Percentiles rank a stretch among this genome's conserved stretches.
Evolutionary conservation across 2,113 vertebrate genomes (phyloP).

Genomic region (Colistium nudipinnis): DNA sequence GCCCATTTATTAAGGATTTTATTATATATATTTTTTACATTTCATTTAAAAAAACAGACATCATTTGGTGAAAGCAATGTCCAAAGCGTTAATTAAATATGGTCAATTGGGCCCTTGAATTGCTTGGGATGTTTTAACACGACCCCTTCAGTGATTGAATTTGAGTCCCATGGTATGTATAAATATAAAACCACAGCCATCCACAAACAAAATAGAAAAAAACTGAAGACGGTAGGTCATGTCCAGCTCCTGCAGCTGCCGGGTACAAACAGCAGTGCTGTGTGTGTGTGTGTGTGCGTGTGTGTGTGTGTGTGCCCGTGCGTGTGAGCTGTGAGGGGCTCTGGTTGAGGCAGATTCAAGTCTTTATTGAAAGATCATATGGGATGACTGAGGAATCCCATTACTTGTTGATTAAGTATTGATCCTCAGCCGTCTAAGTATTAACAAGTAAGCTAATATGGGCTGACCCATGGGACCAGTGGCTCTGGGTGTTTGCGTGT

Average conservation of each 20-base stretch:
- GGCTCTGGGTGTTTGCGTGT: conserved; percentile 79
- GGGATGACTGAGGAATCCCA: conserved; percentile 99
- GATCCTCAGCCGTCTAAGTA: conserved; percentile 90
- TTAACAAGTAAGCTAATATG: conserved; percentile 99
- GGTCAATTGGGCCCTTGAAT: neutral
- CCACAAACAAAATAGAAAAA: conserved; percentile 1
- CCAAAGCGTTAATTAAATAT: no score
- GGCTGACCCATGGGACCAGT: conserved; percentile 96
- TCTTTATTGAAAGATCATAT: conserved; percentile 99
- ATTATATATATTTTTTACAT: no score
- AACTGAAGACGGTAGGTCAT: conserved; percentile 16
- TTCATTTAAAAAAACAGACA: no score
- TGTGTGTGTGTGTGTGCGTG: neutral
- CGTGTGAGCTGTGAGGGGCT: neutral
- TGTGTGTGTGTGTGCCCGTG: conserved; percentile 3
- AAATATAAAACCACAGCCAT: conserved; percentile 1
- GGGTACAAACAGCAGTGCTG: conserved; percentile 40
- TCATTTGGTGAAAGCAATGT: no score
- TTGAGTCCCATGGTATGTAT: neutral
- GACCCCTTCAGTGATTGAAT: neutral
- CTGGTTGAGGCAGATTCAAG: conserved; percentile 89
- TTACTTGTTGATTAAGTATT: conserved; percentile 99
- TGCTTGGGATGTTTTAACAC: neutral
- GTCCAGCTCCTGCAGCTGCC: conserved; percentile 41
- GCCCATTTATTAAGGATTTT: no score